phyloP scores from a whole-genome alignment of 2,113 vertebrate species.

The Oreochromis spilurus region DNA sequence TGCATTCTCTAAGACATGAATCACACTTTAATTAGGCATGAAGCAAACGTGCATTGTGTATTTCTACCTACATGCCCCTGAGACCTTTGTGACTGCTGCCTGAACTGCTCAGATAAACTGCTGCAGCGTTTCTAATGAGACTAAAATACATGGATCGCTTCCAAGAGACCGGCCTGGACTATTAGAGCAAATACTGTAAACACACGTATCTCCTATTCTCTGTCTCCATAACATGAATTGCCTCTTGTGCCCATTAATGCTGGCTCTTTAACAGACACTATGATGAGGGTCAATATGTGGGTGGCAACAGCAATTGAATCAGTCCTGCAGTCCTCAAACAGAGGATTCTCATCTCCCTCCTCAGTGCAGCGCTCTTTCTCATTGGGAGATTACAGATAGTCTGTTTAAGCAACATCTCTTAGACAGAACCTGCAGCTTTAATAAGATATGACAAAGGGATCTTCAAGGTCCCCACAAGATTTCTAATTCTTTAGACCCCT shows the following conservation, averaged over 20 bases:
- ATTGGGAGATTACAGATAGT: not conserved
- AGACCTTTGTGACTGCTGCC: not conserved
- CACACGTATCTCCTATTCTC: not conserved
- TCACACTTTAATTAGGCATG: conserved; percentile 8
- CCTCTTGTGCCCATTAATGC: not conserved
- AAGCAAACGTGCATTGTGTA: conserved; percentile 9
- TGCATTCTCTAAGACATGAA: not conserved
- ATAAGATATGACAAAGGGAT: not conserved
- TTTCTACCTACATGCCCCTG: conserved; percentile 12
- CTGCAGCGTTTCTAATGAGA: conserved; percentile 6
- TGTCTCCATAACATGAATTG: not conserved
- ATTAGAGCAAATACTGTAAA: not conserved
- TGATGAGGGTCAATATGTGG: not conserved
- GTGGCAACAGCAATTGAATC: not conserved
- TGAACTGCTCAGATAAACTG: not conserved
- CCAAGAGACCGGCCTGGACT: not conserved
- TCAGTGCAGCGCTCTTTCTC: not conserved
- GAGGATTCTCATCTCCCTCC: not conserved
- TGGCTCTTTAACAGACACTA: not conserved
- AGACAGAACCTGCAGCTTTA: not conserved
- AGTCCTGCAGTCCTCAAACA: not conserved
- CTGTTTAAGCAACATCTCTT: not conserved
- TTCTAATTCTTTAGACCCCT: not conserved
- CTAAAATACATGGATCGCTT: not conserved
- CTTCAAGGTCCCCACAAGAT: not conserved